Percentiles rank a stretch among this genome's conserved stretches.
Evolutionary conservation across 2,113 vertebrate species (phyloP).

Genomic region (Dipodomys spectabilis): DNA sequence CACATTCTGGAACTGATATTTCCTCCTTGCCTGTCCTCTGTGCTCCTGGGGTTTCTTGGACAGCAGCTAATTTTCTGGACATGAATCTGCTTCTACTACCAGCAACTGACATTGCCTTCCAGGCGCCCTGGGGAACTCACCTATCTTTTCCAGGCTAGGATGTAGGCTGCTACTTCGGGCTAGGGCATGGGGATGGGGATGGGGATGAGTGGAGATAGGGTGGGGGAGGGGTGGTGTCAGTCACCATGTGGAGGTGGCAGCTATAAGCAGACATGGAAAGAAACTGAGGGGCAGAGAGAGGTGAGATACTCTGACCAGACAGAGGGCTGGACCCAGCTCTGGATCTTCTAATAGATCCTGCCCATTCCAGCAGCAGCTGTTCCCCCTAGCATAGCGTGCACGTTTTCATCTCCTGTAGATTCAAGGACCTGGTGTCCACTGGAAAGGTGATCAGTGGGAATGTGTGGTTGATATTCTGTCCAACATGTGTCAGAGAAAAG

Average conservation of each 20-base stretch:
- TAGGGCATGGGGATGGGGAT: background rate
- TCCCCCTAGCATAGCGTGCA: background rate
- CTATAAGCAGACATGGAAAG: rapidly evolving
- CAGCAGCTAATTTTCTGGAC: background rate
- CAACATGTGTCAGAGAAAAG: too few relatives aligned
- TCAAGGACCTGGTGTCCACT: too few relatives aligned
- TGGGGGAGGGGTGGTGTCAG: rapidly evolving
- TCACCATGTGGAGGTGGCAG: rapidly evolving
- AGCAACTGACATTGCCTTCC: background rate
- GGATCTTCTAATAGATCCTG: background rate
- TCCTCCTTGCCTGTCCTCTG: background rate
- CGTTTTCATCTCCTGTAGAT: too few relatives aligned
- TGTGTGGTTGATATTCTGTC: too few relatives aligned
- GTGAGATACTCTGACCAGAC: rapidly evolving
- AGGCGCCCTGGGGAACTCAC: rapidly evolving
- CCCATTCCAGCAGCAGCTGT: rapidly evolving
- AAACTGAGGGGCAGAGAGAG: rapidly evolving
- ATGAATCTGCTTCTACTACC: background rate
- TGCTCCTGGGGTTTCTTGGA: background rate
- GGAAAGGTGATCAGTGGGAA: too few relatives aligned
- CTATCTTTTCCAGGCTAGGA: rapidly evolving
- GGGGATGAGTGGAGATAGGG: rapidly evolving
- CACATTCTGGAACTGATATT: background rate
- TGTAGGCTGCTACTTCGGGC: background rate
- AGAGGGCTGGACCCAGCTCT: rapidly evolving